Base-by-base conservation (phyloP, 2,888 invertebrate genomes). In the Podabrus alpinus region DNA sequence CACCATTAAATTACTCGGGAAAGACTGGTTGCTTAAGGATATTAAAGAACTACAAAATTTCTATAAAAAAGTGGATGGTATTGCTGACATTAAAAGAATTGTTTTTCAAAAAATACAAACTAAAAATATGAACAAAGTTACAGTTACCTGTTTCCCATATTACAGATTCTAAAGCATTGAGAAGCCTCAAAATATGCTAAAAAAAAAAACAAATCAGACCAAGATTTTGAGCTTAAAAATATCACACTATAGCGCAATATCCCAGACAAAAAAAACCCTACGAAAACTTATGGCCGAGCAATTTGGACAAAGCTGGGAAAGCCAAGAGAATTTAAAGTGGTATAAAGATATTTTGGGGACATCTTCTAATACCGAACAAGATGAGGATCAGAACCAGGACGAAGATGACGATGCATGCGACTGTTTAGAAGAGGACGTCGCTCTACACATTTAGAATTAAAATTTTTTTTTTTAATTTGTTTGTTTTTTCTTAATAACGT, bases 1-100 rank as follows among this genome's bases (percentile, higher is more conserved):
- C 7, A 15, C 3, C 4, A 61, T 17, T 17, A 69, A 9, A 68
- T 13, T 16, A 45, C 45, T 66, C 17, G 59, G 59, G 9, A n/a
- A 68, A 15, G 19, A 66, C n/a, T 66, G 29, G 29, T 10, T 19
- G 16, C 5, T 66, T 9, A 45, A 71, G 17, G 66, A 66, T 9
- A 66, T 66, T 66, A 71, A 45, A 45, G 15, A 16, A 15, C n/a
- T 71, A 17, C 25, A 66, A 71, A 66, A 9, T 16, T n/a, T 5
- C 15, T 25, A 15, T 15, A 69, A 69, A 62, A 69, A 69, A 71
- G 15, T 71, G 9, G 13, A 13, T 19, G 71, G 66, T 17, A 45
- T 71, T 19, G 5, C 70, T 9, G 64, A 70, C 15, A 24, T 3
- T 21, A 70, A 64, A 21, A 3, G 17, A 62, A 66, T 66, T 66